Evolutionary conservation across 1,140 invertebrate species (phyloP), one percentile per base, ranked within the genome.

Genomic region (Scylla paramamosain): DNA sequence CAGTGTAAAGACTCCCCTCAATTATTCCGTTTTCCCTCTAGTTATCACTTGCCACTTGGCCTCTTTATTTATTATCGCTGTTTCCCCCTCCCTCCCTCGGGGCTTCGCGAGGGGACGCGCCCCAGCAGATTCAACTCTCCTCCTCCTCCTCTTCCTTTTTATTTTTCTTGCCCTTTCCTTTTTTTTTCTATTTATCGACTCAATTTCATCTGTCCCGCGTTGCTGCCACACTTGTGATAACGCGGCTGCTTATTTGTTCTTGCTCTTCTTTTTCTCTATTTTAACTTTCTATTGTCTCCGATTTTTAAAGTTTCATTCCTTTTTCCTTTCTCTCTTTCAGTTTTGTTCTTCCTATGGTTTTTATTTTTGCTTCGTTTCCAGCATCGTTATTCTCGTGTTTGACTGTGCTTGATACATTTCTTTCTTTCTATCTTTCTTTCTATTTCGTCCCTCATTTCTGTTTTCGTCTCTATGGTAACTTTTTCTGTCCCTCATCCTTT

Each of bases 21-120:
- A 94, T 94, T 94, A 94, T 94, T 94, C 93, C 77, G 86, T 94
- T 94, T 39, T 91, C 32, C 29, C 93, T 87, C 93, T 94, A 91
- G 91, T 94, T 94, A 94, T 94, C 93, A 94, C 93, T 90, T 94
- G 93, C 31, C 93, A 94, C 93, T 94, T 94, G 93, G 45, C 93
- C 93, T 59, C 88, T 94, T 46, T 94, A 94, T 94, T 94, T 94
- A 94, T 94, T 94, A 94, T 94, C 93, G 31, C 67, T 90, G 77
- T 93, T 91, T 93, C 67, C 87, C 93, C 93, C 93, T 94, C 88
- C 45, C 39, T 94, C 93, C 93, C 93, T 89, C 45, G 59, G 88
- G 93, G 84, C n/a, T 20, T 31, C n/a, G 25, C 14, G 92, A 93
- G 92, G 92, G 92, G 92, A 93, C n/a, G 67, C 48, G 10, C 52